Evolutionary conservation across 2,888 invertebrate genomes (phyloP), one percentile per base, ranked within the genome.

Genomic region (Cerastoderma edule): DNA sequence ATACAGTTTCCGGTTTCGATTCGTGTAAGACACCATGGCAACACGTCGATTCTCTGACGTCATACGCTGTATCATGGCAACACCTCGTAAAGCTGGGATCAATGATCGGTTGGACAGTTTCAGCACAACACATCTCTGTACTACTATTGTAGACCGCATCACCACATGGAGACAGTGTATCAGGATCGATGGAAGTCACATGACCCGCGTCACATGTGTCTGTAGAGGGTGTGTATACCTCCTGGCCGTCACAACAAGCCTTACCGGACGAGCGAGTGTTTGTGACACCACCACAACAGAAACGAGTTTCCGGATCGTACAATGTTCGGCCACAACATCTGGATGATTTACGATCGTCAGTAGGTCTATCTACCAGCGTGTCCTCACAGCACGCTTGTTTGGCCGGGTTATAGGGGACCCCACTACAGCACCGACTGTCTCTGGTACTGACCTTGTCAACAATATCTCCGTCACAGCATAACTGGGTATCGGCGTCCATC

Each of bases 351-450:
- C 22, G n/a, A n/a, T 46, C 28, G 28, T 46, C n/a, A 19, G 3
- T 30, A 1, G 65, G 65, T 19, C 46, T 19, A 6, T 65, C 65
- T 48, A 16, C 19, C 19, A 70, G 27, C 24, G 30, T 53, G 28
- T 50, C 60, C 10, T 39, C 48, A 48, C 75, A 75, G 56, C 75
- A 75, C 28, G 57, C 16, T 19, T 75, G 69, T 22, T 57, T 66
- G 13, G 48, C 27, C 2, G 75, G 30, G 44, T 75, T 65, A 24
- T 46, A 60, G 1, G 70, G 57, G 0, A 22, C 65, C 8, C 39
- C 30, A 16, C 56, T 50, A 50, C 75, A 75, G 50, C 70, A 75
- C 16, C 19, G 22, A 28, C 28, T 75, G 22, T 75, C 75, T 16
- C 50, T 48, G 28, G 56, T 24, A 13, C n/a, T 65, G 27, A 35